Conservation (phyloP, 1,140 invertebrate species). For the Homalodisca vitripennis region DNA sequence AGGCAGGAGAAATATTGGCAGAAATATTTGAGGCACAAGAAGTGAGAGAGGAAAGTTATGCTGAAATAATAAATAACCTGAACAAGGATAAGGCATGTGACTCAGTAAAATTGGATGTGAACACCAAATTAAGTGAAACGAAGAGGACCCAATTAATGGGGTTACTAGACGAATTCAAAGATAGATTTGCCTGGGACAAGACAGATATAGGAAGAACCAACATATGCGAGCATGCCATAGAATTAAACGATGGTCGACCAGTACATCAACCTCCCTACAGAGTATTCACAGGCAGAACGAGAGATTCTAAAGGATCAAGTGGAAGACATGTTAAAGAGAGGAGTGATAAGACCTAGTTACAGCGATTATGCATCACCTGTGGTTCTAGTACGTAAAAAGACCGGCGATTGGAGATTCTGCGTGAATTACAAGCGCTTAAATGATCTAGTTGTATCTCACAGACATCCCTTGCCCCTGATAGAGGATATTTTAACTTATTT, state of each 20-base stretch:
- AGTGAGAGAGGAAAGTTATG: neutral
- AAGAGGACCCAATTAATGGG: neutral
- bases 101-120: neutral
- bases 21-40: neutral
- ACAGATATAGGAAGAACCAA: neutral
- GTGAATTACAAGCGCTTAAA: constrained; percentile 52
- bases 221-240: neutral
- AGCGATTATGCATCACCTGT: constrained; percentile 51
- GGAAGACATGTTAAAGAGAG: constrained; percentile 43
- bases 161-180: constrained; percentile 1
- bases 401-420: constrained; percentile 50
- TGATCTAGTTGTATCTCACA: constrained; percentile 42
- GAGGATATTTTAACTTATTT: constrained; percentile 32
- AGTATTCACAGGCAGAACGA: constrained; percentile 1
- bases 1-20: neutral
- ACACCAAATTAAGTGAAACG: neutral
- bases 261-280: constrained; percentile 18
- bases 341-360: constrained; percentile 47
- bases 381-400: constrained; percentile 54
- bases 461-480: constrained; percentile 39
- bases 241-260: neutral
- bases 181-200: constrained; percentile 14
- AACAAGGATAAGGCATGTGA: neutral
- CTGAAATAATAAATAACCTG: neutral
- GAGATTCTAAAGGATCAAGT: constrained; percentile 35